A percentile compares a stretch with the other conserved stretches of the same genome.
Evolutionary conservation across 2,888 invertebrate genomes (phyloP).

Genomic region (Meteorus cinctellus): DNA sequence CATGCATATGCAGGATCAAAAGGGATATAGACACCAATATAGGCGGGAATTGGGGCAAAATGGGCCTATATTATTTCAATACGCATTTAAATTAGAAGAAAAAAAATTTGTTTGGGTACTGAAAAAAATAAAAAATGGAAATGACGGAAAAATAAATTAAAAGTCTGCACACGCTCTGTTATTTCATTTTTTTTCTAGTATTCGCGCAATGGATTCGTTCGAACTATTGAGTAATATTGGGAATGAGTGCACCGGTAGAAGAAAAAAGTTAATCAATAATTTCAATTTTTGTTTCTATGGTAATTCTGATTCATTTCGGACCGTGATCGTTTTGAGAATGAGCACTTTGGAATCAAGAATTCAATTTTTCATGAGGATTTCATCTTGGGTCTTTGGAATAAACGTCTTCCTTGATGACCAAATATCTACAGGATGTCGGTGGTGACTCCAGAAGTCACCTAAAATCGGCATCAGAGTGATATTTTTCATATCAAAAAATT

Average conservation of each 20-base stretch:
- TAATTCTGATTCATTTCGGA: too few species aligned
- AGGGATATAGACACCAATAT: not conserved
- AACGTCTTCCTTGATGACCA: too few species aligned
- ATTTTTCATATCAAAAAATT: too few species aligned
- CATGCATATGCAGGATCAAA: slow-evolving; percentile 35
- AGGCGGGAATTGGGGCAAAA: not conserved
- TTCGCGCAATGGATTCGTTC: not conserved
- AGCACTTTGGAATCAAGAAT: too few species aligned
- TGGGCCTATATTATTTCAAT: not conserved
- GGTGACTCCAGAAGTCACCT: too few species aligned
- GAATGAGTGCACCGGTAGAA: not conserved
- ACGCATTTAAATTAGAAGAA: not conserved
- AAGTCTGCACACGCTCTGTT: not conserved
- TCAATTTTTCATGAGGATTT: too few species aligned
- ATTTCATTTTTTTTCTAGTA: not conserved
- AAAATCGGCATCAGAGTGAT: too few species aligned
- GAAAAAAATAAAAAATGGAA: not conserved
- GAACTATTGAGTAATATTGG: not conserved
- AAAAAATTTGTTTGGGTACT: not conserved
- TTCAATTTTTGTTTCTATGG: not conserved
- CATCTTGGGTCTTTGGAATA: too few species aligned
- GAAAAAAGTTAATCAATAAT: not conserved
- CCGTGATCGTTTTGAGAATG: too few species aligned
- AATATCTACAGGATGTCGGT: too few species aligned
- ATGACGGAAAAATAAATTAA: not conserved